Percentiles rank a stretch among this genome's conserved stretches.
phyloP scores from a whole-genome alignment of 2,888 invertebrate genomes.

The Metopia argyrocephala region DNA sequence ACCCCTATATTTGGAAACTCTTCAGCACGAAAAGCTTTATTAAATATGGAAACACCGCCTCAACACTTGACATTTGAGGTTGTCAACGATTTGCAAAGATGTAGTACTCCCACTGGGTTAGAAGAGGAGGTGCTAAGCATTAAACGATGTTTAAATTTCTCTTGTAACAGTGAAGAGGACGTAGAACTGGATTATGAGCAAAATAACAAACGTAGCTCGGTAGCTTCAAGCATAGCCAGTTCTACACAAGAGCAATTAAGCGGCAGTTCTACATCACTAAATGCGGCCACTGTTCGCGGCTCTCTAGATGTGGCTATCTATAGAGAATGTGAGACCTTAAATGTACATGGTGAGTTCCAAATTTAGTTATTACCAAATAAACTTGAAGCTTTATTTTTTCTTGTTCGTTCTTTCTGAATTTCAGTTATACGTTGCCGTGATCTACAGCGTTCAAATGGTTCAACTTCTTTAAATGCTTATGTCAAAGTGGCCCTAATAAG shows the following conservation, averaged over 20 bases:
- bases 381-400: not conserved
- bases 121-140: conserved; percentile 78
- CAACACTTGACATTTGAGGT: conserved; percentile 74
- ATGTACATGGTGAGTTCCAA: conserved; percentile 84
- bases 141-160: conserved; percentile 82
- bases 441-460: conserved; percentile 83
- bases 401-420: conserved; percentile 72
- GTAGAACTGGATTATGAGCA: conserved; percentile 68
- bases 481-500: conserved; percentile 83
- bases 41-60: conserved; percentile 63
- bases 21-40: conserved; percentile 34
- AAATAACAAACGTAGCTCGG: conserved; percentile 80
- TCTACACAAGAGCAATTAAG: conserved; percentile 63
- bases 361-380: conserved; percentile 29
- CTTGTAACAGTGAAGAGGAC: conserved; percentile 81
- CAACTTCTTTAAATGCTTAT: conserved; percentile 87
- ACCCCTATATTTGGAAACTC: conserved; percentile 66
- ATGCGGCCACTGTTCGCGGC: conserved; percentile 79
- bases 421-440: conserved; percentile 89
- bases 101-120: conserved; percentile 78
- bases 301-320: conserved; percentile 83
- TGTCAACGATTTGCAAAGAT: conserved; percentile 75
- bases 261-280: conserved; percentile 54
- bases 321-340: conserved; percentile 81
- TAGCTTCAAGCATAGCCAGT: conserved; percentile 78